phyloP scores from a whole-genome alignment of 1,140 invertebrate species.

The Ooceraea biroi region DNA sequence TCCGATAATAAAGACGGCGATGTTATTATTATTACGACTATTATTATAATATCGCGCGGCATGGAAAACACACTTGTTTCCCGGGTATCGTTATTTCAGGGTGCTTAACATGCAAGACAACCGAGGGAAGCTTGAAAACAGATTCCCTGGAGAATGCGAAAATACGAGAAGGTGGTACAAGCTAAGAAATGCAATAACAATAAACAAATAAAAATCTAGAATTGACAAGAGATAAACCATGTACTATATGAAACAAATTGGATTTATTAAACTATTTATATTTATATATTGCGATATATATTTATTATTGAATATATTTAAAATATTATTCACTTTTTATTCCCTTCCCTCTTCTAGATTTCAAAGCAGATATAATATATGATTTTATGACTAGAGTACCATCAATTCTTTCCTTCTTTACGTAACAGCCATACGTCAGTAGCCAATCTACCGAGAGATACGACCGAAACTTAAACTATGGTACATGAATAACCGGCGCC shows the following conservation, averaged over 20 bases:
- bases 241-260: background rate
- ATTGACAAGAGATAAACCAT: too few relatives aligned
- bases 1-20: conserved; percentile 51
- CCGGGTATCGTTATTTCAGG: conserved; percentile 54
- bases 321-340: background rate
- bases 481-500: conserved; percentile 44
- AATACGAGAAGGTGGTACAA: background rate
- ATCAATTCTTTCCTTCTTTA: conserved; percentile 18
- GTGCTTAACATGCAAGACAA: conserved; percentile 12
- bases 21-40: conserved; percentile 61
- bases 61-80: conserved; percentile 60
- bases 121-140: conserved; percentile 18
- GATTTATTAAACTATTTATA: background rate
- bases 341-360: background rate
- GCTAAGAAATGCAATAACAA: too few relatives aligned
- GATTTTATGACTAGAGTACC: background rate
- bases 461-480: conserved; percentile 27
- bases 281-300: background rate
- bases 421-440: conserved; percentile 35
- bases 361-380: background rate
- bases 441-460: conserved; percentile 50
- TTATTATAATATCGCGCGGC: conserved; percentile 58
- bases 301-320: background rate
- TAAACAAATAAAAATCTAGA: too few relatives aligned
- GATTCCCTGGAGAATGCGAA: background rate